Conservation (phyloP, 2,888 invertebrate genomes). For the Allolobophora icterica region DNA sequence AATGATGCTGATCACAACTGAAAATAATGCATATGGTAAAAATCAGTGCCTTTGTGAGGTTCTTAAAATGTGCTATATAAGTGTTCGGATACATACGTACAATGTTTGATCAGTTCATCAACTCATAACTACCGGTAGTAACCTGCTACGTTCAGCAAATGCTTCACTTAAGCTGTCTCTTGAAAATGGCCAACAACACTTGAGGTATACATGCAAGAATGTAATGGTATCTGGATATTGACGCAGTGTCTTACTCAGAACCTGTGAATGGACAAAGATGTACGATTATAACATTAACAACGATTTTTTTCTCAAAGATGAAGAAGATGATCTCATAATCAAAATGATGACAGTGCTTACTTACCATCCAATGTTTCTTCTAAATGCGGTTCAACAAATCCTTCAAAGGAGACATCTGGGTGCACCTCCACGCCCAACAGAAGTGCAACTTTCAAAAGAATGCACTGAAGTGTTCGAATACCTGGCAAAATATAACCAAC, state of each 20-base stretch:
- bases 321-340: neutral
- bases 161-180: neutral
- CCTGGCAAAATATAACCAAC: slow-evolving; percentile 61
- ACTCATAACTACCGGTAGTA: too few relatives aligned
- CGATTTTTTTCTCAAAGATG: neutral
- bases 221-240: neutral
- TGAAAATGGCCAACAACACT: neutral
- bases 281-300: neutral
- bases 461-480: slow-evolving; percentile 93
- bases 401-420: slow-evolving; percentile 88
- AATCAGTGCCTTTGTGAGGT: too few relatives aligned
- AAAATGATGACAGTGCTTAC: neutral
- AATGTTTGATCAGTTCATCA: neutral
- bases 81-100: too few relatives aligned
- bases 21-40: neutral
- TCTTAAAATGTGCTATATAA: too few relatives aligned
- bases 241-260: neutral
- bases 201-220: neutral
- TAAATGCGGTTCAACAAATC: slow-evolving; percentile 80
- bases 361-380: neutral
- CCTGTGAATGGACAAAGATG: neutral
- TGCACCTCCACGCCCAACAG: slow-evolving; percentile 93
- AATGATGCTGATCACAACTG: neutral
- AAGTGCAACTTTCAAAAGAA: slow-evolving; percentile 90
- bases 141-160: neutral